phyloP scores from a whole-genome alignment of 2,113 vertebrate genomes.

The Epinephelus fuscoguttatus region DNA sequence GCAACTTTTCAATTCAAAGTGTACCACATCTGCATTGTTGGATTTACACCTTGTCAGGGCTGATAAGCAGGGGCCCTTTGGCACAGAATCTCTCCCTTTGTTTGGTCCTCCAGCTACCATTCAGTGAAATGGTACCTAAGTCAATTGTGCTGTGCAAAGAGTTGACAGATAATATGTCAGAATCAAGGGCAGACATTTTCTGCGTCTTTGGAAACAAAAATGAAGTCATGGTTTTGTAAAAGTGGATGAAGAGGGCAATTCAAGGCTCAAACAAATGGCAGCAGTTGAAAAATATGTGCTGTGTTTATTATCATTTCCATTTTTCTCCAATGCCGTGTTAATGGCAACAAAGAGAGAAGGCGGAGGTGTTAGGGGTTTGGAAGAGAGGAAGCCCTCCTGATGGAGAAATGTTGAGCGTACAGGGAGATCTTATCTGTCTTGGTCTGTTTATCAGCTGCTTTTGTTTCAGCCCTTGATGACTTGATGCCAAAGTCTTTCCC shows the following conservation, averaged over 20 bases:
- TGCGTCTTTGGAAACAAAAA: conserved; percentile 35
- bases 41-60: conserved; percentile 24
- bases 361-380: conserved; percentile 33
- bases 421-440: conserved; percentile 69
- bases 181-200: conserved; percentile 33
- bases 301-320: conserved; percentile 35
- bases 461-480: conserved; percentile 73
- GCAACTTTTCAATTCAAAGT: background rate
- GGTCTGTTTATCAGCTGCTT: conserved; percentile 73
- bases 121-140: conserved; percentile 19
- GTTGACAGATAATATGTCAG: conserved; percentile 47
- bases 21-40: conserved; percentile 6
- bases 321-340: conserved; percentile 12
- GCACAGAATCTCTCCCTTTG: conserved; percentile 38
- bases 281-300: background rate
- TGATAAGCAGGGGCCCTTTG: conserved; percentile 23
- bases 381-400: conserved; percentile 66
- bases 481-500: conserved; percentile 69
- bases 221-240: conserved; percentile 26
- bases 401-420: conserved; percentile 74
- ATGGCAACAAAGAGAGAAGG: conserved; percentile 39
- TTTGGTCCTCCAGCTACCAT: conserved; percentile 26
- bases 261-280: background rate
- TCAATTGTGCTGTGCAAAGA: conserved; percentile 6
- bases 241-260: background rate